Base-by-base conservation (phyloP, 2,888 invertebrate species). In the Orthonevra nobilis region DNA sequence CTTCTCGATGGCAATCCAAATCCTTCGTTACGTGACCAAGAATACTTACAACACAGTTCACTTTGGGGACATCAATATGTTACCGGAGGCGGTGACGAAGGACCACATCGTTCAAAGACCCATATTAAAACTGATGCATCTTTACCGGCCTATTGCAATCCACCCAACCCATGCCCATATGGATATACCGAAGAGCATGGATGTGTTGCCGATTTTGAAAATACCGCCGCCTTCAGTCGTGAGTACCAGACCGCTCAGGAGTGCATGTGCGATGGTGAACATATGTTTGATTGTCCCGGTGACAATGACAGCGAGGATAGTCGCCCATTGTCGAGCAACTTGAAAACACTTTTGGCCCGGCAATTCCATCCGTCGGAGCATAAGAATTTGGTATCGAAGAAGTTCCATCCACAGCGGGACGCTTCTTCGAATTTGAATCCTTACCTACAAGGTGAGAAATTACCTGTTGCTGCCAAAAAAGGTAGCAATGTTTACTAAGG, bases 241-340 rank as follows among this genome's bases (percentile, higher is more conserved):
- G 94, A 96, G 84, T 98, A 96, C 88, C 97, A 97, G 87, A 93
- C 94, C 26, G 92, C 95, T 1, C 97, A 98, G 88, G 95, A 97
- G 77, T 99, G 99, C 87, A 96, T 98, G 93, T 99, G 99, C 84
- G 99, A 99, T 87, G 94, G 94, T 9, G 99, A 99, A 85, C 99
- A 99, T 89, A 99, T 97, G 97, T 95, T 97, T 87, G 94, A 94
- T 87, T 98, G 98, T 87, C 94, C 95, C 0, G 91, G 92, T 9
- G 87, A 88, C 68, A 87, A 84, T 48, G 85, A 84, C 26, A 83
- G 83, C 42, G 82, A 83, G 3, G 83, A 82, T 20, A 81, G 83
- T 2, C 73, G 79, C 4, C 79, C 79, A 14, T 17, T 79, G 48
- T 83, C 82, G 32, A 84, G 83, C 30, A 84, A 86, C 46, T 86